phyloP scores from a whole-genome alignment of 2,113 vertebrate genomes.

The Perca schrenkii region DNA sequence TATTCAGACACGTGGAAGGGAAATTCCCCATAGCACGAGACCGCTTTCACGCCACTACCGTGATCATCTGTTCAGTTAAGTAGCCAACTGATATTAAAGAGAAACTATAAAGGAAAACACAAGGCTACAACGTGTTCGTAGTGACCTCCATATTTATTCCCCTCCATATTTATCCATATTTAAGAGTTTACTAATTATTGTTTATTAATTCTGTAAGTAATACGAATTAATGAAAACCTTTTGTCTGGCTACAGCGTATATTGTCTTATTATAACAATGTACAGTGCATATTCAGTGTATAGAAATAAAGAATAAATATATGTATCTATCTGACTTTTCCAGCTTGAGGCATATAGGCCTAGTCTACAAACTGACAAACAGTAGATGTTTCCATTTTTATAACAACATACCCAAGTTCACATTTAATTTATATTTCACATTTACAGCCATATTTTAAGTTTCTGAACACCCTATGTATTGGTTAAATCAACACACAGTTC shows the following conservation, averaged over 20 bases:
- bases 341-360: background rate
- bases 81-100: background rate
- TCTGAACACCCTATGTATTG: background rate
- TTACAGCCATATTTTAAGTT: no score
- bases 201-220: background rate
- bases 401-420: background rate
- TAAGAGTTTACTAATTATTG: no score
- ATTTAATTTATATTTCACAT: background rate
- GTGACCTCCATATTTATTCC: background rate
- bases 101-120: background rate
- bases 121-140: background rate
- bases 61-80: slow-evolving; percentile 19
- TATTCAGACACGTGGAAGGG: slow-evolving; percentile 86
- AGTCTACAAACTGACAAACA: background rate
- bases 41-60: slow-evolving; percentile 46
- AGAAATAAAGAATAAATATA: background rate
- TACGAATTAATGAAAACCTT: background rate
- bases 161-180: background rate
- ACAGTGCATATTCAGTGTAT: background rate
- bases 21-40: slow-evolving; percentile 85
- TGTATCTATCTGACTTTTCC: background rate
- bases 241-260: background rate
- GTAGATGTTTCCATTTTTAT: background rate
- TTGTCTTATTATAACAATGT: background rate
- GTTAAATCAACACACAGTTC: background rate